Base-by-base conservation (phyloP, 2,888 invertebrate species). In the Cephus pulcher region DNA sequence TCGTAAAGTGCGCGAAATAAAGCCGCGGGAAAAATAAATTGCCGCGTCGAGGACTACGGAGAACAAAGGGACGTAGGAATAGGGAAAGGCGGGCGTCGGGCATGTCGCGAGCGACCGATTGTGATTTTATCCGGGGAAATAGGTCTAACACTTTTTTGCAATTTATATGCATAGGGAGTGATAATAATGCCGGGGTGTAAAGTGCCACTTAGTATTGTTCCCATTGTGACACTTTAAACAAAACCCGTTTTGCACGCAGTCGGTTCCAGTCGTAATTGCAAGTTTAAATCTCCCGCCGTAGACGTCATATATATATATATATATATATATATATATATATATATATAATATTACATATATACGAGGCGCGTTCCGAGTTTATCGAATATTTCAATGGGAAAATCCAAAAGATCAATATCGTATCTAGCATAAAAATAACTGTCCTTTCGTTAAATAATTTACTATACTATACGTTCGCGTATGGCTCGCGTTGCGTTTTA, bases 1-100 rank as follows among this genome's bases (percentile, higher is more conserved):
- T 80, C 77, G 83, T 82, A 85, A 84, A 82, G 85, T 78, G 79
- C 77, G 80, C 82, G 82, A 82, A 83, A 84, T 81, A 81, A 83
- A 82, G 78, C 78, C 79, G 82, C 81, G 80, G 78, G 81, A 75
- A 84, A 87, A 86, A 87, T 85, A 76, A 75, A 80, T 70, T 74
- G 75, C 12, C 68, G 40, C 37, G 71, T 71, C 70, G 71, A 75
- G 69, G 37, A 33, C 81, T 76, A 68, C 75, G 34, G 23, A 40
- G 73, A 68, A 34, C 32, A 75, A 56, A 40, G 30, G 9, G 68
- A 35, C n/a, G 56, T 15, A 56, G 68, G 12, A 32, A 56, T 30
- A 56, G 34, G 30, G 75, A 34, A 3, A 75, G 56, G 40, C 30
- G 32, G 32, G 33, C 30, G 30, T 40, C 23, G 15, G 40, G 56